Conservation (phyloP, 2,888 invertebrate species). For the Ptychoptera contaminata region DNA sequence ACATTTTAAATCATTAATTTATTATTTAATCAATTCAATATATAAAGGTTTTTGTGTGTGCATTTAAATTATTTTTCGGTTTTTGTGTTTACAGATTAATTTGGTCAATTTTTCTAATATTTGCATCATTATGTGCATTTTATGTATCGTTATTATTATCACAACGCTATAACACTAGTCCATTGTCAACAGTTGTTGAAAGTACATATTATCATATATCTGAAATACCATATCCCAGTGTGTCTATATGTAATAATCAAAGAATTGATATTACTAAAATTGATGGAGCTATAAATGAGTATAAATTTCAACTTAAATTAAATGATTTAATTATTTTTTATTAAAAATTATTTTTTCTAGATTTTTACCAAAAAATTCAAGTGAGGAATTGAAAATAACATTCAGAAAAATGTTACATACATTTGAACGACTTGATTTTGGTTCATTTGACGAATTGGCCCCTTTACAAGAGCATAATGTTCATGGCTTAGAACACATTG, state of each 20-base stretch:
- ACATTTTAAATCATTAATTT: no score
- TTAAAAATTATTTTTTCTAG: neutral
- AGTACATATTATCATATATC: conserved; percentile 3
- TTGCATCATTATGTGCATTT: conserved; percentile 1
- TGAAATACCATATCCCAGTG: conserved; percentile 4
- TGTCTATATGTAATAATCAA: conserved; percentile 6
- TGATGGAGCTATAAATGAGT: neutral
- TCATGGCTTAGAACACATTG: conserved; percentile 1
- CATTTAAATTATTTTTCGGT: no score
- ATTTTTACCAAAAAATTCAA: conserved; percentile 1
- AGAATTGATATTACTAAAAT: conserved; percentile 4
- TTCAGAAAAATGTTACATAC: conserved; percentile 2
- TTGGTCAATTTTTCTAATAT: neutral
- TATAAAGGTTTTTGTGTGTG: no score
- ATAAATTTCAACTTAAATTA: neutral
- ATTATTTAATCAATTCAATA: no score
- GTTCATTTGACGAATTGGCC: conserved; percentile 6
- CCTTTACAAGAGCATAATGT: neutral
- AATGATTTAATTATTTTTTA: neutral
- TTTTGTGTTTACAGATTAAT: neutral
- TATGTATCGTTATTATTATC: conserved; percentile 5
- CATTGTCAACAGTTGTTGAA: conserved; percentile 7
- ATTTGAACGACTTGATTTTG: conserved; percentile 5
- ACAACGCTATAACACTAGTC: conserved; percentile 5
- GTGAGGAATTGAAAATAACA: neutral